Conservation (phyloP, 2,113 vertebrate species). For the Bungarus multicinctus region DNA sequence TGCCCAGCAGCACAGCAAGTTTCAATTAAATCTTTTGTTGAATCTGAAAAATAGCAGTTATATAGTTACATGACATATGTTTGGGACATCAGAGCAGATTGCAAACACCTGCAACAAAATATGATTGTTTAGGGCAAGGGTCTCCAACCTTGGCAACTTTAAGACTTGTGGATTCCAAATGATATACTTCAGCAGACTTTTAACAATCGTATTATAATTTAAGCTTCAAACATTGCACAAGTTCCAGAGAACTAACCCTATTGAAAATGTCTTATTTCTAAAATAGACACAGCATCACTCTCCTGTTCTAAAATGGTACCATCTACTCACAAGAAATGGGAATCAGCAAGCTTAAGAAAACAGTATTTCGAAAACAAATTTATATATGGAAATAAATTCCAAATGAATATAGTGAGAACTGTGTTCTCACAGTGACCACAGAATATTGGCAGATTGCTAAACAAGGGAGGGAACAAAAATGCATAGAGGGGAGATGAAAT, state of each 20-base stretch:
- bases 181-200: not conserved
- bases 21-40: constrained; percentile 82
- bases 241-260: not conserved
- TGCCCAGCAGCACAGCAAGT: constrained; percentile 85
- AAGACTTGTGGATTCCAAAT: not conserved
- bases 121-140: not conserved
- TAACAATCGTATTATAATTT: not conserved
- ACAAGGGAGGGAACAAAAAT: not conserved
- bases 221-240: not conserved
- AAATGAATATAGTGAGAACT: not conserved
- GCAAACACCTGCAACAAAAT: not conserved
- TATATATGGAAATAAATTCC: not conserved
- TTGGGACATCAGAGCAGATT: not conserved
- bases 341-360: not conserved
- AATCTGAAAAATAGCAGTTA: constrained; percentile 60
- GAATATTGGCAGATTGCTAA: not conserved
- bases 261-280: not conserved
- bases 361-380: not conserved
- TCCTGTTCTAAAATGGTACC: not conserved
- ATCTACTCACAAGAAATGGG: not conserved
- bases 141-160: too few species aligned
- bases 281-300: not conserved
- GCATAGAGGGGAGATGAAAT: not conserved
- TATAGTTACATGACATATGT: not conserved
- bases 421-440: not conserved